phyloP scores from a whole-genome alignment of 2,888 invertebrate genomes.

The Mythimna ferrago region DNA sequence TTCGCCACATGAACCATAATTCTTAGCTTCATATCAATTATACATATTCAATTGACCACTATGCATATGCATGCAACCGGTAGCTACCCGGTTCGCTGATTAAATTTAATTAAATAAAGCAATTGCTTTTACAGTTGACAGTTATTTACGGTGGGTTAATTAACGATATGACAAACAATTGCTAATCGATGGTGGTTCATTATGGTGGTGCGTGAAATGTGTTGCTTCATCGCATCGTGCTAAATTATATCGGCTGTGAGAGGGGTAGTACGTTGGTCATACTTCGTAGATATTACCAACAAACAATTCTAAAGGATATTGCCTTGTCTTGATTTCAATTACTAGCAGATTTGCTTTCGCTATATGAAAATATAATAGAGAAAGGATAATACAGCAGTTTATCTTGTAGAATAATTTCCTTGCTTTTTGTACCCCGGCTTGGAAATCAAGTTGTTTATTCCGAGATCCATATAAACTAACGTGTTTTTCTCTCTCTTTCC shows the following conservation, averaged over 20 bases:
- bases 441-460: too few relatives aligned
- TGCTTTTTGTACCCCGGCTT: neutral
- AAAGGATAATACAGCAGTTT: neutral
- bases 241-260: neutral
- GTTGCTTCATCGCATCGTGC: conserved; percentile 18
- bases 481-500: conserved; percentile 88
- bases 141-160: conserved; percentile 41
- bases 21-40: conserved; percentile 48
- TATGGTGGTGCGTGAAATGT: conserved; percentile 24
- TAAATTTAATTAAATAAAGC: conserved; percentile 61
- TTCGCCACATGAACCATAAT: conserved; percentile 44
- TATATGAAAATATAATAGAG: neutral
- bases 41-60: conserved; percentile 55
- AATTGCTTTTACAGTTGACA: conserved; percentile 46
- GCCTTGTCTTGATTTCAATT: neutral
- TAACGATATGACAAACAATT: conserved; percentile 54
- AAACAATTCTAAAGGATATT: neutral
- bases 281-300: neutral
- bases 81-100: conserved; percentile 58
- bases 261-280: neutral
- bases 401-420: neutral
- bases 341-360: neutral
- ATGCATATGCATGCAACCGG: conserved; percentile 53
- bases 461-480: conserved; percentile 17
- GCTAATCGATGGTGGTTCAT: conserved; percentile 39